Evolutionary conservation across 2,888 invertebrate genomes (phyloP).

Genomic region (Pseudococcus jackbeardsleyi): DNA sequence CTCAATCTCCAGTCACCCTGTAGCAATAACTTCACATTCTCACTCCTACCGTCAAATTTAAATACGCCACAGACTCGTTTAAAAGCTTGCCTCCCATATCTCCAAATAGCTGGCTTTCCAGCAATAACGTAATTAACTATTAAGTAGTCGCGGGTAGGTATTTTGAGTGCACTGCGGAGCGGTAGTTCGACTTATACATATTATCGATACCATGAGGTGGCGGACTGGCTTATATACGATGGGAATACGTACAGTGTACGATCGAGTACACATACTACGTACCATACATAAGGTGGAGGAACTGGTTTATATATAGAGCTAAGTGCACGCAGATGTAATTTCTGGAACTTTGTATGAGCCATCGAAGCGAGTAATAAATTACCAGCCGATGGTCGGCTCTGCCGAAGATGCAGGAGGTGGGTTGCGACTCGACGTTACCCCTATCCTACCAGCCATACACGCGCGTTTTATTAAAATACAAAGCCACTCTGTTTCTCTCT

Average conservation of each 20-base stretch:
- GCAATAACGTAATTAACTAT: constrained; percentile 22
- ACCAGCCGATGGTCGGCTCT: constrained; percentile 16
- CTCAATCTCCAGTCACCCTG: no score
- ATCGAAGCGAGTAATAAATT: constrained; percentile 33
- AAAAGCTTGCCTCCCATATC: background rate
- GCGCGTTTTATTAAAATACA: constrained; percentile 19
- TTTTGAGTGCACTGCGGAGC: background rate
- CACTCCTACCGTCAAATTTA: background rate
- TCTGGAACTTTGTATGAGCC: constrained; percentile 40
- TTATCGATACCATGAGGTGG: background rate
- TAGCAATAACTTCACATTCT: no score
- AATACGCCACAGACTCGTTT: background rate
- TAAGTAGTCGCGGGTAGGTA: background rate
- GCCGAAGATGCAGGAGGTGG: constrained; percentile 3
- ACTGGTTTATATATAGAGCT: constrained; percentile 7
- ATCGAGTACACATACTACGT: background rate
- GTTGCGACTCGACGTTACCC: constrained; percentile 11
- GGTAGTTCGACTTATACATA: background rate
- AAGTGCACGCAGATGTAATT: constrained; percentile 40
- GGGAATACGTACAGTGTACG: background rate
- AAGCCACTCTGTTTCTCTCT: background rate
- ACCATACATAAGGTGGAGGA: background rate
- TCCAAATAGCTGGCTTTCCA: background rate
- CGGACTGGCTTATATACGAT: background rate
- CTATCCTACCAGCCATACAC: background rate